Evolutionary conservation across 1,140 invertebrate genomes (phyloP).

Genomic region (Nylanderia fulva): DNA sequence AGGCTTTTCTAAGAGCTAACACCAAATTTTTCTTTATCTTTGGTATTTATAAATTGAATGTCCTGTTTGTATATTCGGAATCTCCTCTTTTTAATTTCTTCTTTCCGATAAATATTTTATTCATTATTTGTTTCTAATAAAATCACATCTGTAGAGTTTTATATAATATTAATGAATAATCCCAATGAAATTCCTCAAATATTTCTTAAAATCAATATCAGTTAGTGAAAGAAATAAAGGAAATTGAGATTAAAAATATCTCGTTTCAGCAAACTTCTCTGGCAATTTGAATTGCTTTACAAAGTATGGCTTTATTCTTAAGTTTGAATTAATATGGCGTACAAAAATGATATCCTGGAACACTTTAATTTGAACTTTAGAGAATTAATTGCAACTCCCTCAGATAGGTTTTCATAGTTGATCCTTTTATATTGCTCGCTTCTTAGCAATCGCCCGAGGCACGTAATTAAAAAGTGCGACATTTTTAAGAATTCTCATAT

Average conservation of each 20-base stretch:
- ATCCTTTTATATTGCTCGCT: too few relatives aligned
- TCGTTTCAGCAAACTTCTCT: constrained; percentile 2
- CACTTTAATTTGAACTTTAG: neutral
- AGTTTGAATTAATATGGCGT: constrained; percentile 50
- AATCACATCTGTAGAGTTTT: neutral
- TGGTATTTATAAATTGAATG: constrained; percentile 77
- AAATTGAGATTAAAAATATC: neutral
- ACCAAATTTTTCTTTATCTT: constrained; percentile 79
- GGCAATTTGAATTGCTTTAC: neutral
- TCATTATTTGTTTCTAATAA: constrained; percentile 20
- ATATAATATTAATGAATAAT: constrained; percentile 22
- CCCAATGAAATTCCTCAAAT: constrained; percentile 2
- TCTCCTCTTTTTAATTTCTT: constrained; percentile 12
- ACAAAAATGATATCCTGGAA: constrained; percentile 40
- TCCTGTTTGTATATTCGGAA: constrained; percentile 61
- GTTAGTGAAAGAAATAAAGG: neutral
- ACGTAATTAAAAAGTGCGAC: too few relatives aligned
- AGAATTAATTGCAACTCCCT: too few relatives aligned
- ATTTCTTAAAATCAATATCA: neutral
- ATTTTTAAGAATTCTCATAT: too few relatives aligned
- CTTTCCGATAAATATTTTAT: constrained; percentile 15
- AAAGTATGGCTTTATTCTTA: too few relatives aligned
- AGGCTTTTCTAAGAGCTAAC: constrained; percentile 75
- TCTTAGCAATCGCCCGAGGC: too few relatives aligned
- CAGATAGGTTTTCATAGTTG: too few relatives aligned